phyloP scores from a whole-genome alignment of 2,113 vertebrate species.

The Gyps fulvus region DNA sequence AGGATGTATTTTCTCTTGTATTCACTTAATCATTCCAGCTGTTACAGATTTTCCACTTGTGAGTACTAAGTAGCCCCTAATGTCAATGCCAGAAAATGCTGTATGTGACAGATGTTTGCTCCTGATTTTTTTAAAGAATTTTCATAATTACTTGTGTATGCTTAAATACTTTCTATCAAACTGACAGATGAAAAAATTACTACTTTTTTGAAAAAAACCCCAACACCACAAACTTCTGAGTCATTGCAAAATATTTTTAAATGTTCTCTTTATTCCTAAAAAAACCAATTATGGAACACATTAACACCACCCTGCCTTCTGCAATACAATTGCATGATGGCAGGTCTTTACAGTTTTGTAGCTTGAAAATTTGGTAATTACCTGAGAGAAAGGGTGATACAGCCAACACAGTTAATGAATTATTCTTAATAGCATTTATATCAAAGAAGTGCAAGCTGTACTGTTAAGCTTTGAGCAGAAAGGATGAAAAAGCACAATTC shows the following conservation, averaged over 20 bases:
- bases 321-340: background rate
- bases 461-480: background rate
- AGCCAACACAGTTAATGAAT: background rate
- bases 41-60: background rate
- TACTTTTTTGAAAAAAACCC: background rate
- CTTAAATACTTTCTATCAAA: background rate
- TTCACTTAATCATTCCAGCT: background rate
- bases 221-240: background rate
- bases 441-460: background rate
- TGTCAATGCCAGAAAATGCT: background rate
- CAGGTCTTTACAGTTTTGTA: background rate
- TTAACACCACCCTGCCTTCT: background rate
- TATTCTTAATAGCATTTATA: background rate
- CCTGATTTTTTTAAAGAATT: background rate
- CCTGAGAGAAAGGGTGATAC: background rate
- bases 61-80: background rate
- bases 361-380: background rate
- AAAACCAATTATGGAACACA: accelerated
- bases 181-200: background rate
- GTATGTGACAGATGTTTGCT: background rate
- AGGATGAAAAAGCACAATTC: background rate
- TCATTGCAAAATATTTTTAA: background rate
- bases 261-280: background rate
- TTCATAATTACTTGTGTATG: background rate
- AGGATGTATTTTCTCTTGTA: background rate